Conservation (phyloP, 2,797 vertebrate genomes). For the Tinamus major region DNA sequence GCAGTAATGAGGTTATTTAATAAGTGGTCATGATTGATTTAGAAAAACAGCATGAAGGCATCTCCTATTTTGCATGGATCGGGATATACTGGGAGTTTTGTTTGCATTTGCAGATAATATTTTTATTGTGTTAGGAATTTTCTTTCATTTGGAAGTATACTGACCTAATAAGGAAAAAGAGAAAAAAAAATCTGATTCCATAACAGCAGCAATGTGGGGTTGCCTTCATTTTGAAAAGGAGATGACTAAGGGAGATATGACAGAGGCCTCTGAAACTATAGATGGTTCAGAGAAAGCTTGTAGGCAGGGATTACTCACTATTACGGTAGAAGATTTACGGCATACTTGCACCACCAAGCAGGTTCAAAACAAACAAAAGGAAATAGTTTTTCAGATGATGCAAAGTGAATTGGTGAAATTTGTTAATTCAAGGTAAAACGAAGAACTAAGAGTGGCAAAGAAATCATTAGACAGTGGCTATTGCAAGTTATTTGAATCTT, state of each 20-base stretch:
- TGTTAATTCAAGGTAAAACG: background rate
- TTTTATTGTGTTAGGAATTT: background rate
- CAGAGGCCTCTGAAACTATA: background rate
- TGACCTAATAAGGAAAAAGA: background rate
- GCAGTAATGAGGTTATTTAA: background rate
- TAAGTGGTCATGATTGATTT: background rate
- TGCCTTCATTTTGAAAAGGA: constrained; percentile 17
- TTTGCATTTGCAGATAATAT: background rate
- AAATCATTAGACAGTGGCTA: background rate
- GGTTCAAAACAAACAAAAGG: constrained; percentile 19
- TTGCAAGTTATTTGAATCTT: background rate
- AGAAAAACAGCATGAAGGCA: background rate
- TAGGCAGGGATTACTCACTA: constrained; percentile 19
- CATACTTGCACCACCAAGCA: background rate
- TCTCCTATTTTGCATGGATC: background rate
- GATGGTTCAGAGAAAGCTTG: constrained; percentile 1
- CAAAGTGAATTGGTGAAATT: background rate
- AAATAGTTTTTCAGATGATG: background rate
- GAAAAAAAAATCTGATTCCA: background rate
- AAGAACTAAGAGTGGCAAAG: background rate
- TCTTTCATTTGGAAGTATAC: background rate
- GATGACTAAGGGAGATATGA: constrained; percentile 12
- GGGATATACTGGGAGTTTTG: background rate
- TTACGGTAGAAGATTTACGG: background rate
- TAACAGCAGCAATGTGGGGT: background rate